phyloP scores from a whole-genome alignment of 2,888 invertebrate genomes.

The Drosophila picticornis region DNA sequence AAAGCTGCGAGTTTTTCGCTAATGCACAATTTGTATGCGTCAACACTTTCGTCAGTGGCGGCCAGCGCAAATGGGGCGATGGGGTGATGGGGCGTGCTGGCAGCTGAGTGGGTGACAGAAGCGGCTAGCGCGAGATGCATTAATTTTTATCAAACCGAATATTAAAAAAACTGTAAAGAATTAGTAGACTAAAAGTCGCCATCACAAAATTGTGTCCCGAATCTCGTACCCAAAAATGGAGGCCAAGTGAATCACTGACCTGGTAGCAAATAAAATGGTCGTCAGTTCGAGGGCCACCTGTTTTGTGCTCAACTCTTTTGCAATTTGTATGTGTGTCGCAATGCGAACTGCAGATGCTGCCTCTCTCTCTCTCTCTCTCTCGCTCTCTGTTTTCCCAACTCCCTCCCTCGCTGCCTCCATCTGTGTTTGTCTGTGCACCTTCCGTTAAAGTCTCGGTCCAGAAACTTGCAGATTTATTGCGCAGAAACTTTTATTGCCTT shows the following conservation, averaged over 20 bases:
- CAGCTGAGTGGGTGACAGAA: not conserved
- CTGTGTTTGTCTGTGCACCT: not conserved
- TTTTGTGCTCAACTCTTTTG: constrained; percentile 70
- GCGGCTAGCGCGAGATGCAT: constrained; percentile 28
- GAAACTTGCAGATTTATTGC: constrained; percentile 80
- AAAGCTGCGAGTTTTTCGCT: constrained; percentile 79
- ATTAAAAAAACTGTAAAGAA: constrained; percentile 47
- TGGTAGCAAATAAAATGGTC: constrained; percentile 64
- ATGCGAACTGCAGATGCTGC: constrained; percentile 70
- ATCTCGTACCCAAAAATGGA: constrained; percentile 37
- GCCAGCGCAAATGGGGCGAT: not conserved
- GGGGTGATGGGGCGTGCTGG: not conserved
- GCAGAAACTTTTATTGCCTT: constrained; percentile 79
- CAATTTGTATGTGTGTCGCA: constrained; percentile 47
- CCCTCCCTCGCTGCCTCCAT: not conserved
- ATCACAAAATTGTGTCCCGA: not conserved
- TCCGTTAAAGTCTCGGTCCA: constrained; percentile 66
- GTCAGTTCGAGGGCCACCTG: constrained; percentile 64
- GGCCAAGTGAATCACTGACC: constrained; percentile 78
- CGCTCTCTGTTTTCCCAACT: not conserved
- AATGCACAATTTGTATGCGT: constrained; percentile 82
- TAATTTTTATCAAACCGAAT: constrained; percentile 75
- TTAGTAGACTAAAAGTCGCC: constrained; percentile 15
- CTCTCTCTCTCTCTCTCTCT: constrained; percentile 4
- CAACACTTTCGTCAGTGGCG: constrained; percentile 74